Evolutionary conservation across 2,797 vertebrate species (phyloP).

Genomic region (Lepilemur ruficaudatus): DNA sequence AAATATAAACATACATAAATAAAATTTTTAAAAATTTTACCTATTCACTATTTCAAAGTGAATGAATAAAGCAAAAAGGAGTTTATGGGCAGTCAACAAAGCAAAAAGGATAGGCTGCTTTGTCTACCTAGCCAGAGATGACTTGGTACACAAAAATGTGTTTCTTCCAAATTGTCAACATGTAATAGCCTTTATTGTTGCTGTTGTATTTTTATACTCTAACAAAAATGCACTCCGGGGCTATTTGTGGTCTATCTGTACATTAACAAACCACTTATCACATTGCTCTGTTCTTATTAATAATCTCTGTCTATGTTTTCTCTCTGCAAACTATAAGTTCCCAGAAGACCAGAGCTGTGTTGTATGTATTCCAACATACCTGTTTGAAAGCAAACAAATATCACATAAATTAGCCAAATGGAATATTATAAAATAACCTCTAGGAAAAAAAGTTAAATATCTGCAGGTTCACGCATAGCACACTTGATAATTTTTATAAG

Average conservation of each 20-base stretch:
- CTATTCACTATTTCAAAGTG: neutral
- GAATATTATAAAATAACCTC: neutral
- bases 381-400: neutral
- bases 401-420: neutral
- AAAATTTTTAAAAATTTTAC: constrained; percentile 33
- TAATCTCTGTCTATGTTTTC: neutral
- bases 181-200: neutral
- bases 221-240: neutral
- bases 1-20: neutral
- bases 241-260: neutral
- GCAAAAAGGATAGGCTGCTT: neutral
- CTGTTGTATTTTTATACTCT: neutral
- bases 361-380: neutral
- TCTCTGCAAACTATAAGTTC: neutral
- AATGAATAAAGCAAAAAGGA: neutral
- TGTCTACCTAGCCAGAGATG: neutral
- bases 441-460: neutral
- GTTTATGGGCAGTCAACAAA: neutral
- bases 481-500: neutral
- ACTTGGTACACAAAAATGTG: neutral
- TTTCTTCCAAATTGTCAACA: neutral
- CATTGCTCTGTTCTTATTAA: neutral
- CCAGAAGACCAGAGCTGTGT: neutral
- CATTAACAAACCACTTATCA: neutral
- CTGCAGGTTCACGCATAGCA: neutral